Conservation (phyloP, 2,113 vertebrate species). For the Epinephelus cyanopodus region DNA sequence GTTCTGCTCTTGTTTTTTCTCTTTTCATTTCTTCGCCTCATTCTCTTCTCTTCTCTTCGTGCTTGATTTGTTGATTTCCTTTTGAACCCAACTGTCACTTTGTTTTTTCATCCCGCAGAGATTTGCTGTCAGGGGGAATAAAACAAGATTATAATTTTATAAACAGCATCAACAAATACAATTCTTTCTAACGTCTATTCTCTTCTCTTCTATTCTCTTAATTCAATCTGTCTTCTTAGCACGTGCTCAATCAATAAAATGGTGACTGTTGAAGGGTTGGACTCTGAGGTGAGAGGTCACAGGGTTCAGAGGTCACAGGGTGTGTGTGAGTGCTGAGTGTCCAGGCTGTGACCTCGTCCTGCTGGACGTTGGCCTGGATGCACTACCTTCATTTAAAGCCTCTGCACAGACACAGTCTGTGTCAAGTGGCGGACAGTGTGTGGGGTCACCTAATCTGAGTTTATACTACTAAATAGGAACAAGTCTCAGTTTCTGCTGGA, state of each 20-base stretch:
- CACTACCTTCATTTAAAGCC: conserved; percentile 4
- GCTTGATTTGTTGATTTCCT: conserved; percentile 26
- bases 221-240: conserved; percentile 26
- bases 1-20: not conserved
- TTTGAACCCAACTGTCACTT: conserved; percentile 28
- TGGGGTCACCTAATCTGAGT: conserved; percentile 10
- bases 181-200: not conserved
- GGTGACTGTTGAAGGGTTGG: conserved; percentile 18
- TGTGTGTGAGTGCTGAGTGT: conserved; percentile 41
- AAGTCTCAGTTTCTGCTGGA: not conserved
- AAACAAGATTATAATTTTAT: conserved; percentile 17
- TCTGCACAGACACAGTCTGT: conserved; percentile 1
- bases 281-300: conserved; percentile 46
- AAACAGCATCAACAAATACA: not conserved
- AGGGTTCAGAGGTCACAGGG: conserved; percentile 42
- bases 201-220: not conserved
- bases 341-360: conserved; percentile 50
- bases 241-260: conserved; percentile 55
- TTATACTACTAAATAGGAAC: not conserved
- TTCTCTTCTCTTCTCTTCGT: conserved; percentile 4
- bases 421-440: not conserved
- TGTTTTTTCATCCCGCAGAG: conserved; percentile 6
- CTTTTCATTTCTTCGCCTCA: not conserved
- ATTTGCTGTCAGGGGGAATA: conserved; percentile 20
- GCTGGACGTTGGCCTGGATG: conserved; percentile 48